Percentiles rank a stretch among this genome's conserved stretches.
These are phyloP conservation scores for Passer montanus DNA, from an alignment of 2,113 vertebrate genomes.

Conservation along the genomic window DNA sequence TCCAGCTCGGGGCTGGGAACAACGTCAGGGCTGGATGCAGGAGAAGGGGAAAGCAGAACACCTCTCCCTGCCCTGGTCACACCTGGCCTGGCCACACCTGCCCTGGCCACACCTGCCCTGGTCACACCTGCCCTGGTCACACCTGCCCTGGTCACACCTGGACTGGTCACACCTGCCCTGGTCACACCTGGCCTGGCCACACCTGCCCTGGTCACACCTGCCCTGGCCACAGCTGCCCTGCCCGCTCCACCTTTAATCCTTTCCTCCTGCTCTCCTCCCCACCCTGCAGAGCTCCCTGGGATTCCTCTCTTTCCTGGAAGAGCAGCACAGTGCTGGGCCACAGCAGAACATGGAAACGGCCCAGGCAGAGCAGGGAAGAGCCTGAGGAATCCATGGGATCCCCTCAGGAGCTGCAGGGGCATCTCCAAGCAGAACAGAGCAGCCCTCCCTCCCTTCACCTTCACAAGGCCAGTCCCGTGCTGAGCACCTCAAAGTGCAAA, in stretches of 20 bases:
- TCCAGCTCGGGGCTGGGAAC: neutral
- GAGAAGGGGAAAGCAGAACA: neutral
- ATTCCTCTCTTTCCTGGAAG: neutral
- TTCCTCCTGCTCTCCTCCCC: neutral
- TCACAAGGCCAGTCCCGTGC: neutral
- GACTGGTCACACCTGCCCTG: neutral
- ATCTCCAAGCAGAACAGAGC: neutral
- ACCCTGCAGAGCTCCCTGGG: neutral
- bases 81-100: rapidly evolving
- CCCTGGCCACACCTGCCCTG: neutral
- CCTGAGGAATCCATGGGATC: neutral
- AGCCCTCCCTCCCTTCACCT: neutral
- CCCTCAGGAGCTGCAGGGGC: rapidly evolving
- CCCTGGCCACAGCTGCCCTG: neutral
- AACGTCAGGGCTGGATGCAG: neutral
- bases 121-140: too few relatives aligned
- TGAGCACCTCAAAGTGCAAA: neutral
- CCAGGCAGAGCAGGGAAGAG: neutral
- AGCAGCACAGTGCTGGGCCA: neutral
- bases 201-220: neutral
- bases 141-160: neutral
- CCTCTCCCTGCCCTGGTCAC: neutral
- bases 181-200: neutral
- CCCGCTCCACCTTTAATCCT: rapidly evolving
- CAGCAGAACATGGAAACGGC: neutral